Conservation (phyloP, 2,888 invertebrate species). For the Suillia variegata region DNA sequence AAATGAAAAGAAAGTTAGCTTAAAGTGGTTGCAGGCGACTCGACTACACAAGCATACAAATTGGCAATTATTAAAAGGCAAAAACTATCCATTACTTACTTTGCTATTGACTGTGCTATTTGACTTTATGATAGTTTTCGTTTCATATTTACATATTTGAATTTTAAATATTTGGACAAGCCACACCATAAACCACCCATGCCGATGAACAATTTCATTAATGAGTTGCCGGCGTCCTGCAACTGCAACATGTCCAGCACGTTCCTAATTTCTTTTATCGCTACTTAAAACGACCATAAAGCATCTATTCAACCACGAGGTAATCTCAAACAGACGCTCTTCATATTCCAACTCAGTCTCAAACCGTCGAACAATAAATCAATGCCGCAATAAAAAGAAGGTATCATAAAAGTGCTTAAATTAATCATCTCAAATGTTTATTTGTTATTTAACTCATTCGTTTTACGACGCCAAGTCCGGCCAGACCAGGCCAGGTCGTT, state of each 20-base stretch:
- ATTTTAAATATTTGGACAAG: slow-evolving; percentile 12
- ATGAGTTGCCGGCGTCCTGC: slow-evolving; percentile 5
- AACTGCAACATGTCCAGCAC: neutral
- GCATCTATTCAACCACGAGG: no score
- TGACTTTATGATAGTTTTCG: no score
- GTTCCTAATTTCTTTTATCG: slow-evolving; percentile 40
- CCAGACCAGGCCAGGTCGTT: slow-evolving; percentile 35
- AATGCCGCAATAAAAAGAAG: slow-evolving; percentile 56
- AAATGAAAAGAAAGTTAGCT: neutral
- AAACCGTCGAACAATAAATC: slow-evolving; percentile 54
- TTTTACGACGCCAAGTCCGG: slow-evolving; percentile 29
- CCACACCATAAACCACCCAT: slow-evolving; percentile 19
- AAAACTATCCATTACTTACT: slow-evolving; percentile 26
- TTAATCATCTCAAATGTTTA: slow-evolving; percentile 60
- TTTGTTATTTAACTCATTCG: slow-evolving; percentile 50
- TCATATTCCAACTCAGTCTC: slow-evolving; percentile 20
- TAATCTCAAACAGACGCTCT: no score
- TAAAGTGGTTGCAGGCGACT: neutral
- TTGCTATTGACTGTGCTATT: no score
- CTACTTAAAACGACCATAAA: slow-evolving; percentile 41
- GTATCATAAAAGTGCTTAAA: slow-evolving; percentile 61
- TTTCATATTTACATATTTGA: no score
- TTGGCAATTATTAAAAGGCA: slow-evolving; percentile 34
- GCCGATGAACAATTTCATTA: slow-evolving; percentile 31
- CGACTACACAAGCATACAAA: slow-evolving; percentile 28